Base-by-base conservation (phyloP, 1,140 invertebrate species). In the Eumeta japonica region DNA sequence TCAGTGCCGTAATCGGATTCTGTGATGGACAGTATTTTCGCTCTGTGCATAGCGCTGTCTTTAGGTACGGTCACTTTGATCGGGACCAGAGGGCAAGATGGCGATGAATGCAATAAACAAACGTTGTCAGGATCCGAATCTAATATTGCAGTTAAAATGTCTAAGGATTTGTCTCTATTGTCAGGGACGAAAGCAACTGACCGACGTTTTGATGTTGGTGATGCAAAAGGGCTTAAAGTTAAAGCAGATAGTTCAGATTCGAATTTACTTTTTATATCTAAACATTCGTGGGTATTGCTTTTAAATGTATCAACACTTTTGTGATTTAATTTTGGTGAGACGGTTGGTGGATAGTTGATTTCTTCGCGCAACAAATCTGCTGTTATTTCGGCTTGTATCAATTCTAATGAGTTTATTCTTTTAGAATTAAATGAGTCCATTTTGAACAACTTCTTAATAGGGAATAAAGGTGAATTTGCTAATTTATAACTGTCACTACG, bases 401-500 rank as follows among this genome's bases (percentile, higher is more conserved):
- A 62, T 57, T 80, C 79, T 50, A 76, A 64, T 4, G 75, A 77
- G 44, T 75, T 59, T 17, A 65, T 70, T 55, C 75, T 77, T 50
- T 73, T 77, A 16, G 59, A 46, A 24, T 55, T 61, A 50, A 77
- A 77, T 47, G 53, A 71, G 35, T 77, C 75, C 10, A 71, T 43
- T 57, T 74, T 76, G 14, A 77, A 47, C 31, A 77, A 44, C 43
- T 66, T 74, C 56, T 66, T 76, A 28, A 77, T 78, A 3, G 81
- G 80, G 68, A 83, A 76, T 40, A 83, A 76, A 2, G 82, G 81
- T 29, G 81, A 83, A 68, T 90, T 92, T 1, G 90, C 90, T 62
- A 90, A 81, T 42, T 89, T 83, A 58, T 92, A 92, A 68, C 89
- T 91, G 59, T 91, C 88, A 60, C 88, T 90, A 29, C 89, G 80